A percentile compares a stretch with the other conserved stretches of the same genome.
Conservation (phyloP, 2,888 invertebrate species). For the Chloromyia formosa region DNA sequence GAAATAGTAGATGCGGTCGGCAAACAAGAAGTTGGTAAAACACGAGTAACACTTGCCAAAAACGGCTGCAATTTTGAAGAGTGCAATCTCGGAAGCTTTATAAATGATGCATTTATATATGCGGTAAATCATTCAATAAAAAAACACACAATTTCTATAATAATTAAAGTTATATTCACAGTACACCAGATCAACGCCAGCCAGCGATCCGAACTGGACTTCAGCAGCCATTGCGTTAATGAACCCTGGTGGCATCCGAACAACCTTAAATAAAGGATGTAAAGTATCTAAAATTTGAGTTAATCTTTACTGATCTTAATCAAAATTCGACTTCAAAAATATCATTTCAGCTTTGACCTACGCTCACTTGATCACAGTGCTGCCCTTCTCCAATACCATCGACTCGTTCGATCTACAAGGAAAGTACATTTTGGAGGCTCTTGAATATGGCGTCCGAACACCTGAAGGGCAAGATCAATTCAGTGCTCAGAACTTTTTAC, state of each 20-base stretch:
- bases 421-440: slow-evolving; percentile 69
- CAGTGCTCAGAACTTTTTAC: slow-evolving; percentile 67
- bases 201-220: slow-evolving; percentile 69
- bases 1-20: slow-evolving; percentile 68
- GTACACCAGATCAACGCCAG: slow-evolving; percentile 59
- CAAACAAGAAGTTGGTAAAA: slow-evolving; percentile 68
- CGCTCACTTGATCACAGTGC: slow-evolving; percentile 72
- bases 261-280: slow-evolving; percentile 73
- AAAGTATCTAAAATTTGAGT: slow-evolving; percentile 49
- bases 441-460: slow-evolving; percentile 68
- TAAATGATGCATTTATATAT: slow-evolving; percentile 76
- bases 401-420: slow-evolving; percentile 77
- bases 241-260: slow-evolving; percentile 77
- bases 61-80: slow-evolving; percentile 69
- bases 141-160: not conserved
- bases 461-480: slow-evolving; percentile 61
- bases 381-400: slow-evolving; percentile 81
- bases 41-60: slow-evolving; percentile 68
- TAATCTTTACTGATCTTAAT: slow-evolving; percentile 16
- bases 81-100: slow-evolving; percentile 78
- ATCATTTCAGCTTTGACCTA: slow-evolving; percentile 72
- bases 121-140: slow-evolving; percentile 62
- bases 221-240: slow-evolving; percentile 73
- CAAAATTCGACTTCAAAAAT: not conserved
- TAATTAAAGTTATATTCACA: slow-evolving; percentile 5